These are phyloP conservation scores for Tyria jacobaeae DNA, from an alignment of 2,888 invertebrate species.

Conservation along the genomic window DNA sequence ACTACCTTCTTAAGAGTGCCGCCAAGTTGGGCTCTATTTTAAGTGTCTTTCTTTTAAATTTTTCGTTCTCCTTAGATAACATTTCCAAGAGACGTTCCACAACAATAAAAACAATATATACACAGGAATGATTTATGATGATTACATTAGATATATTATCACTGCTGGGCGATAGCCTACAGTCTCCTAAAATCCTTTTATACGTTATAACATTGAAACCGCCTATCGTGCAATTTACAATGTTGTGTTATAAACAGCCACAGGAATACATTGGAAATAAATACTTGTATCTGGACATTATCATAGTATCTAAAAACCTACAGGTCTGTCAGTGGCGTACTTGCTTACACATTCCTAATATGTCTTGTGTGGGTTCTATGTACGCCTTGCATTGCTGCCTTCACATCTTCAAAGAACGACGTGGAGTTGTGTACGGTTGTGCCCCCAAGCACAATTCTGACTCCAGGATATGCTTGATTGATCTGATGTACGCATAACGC, in stretches of 20 bases:
- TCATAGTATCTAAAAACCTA: background rate
- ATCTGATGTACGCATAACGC: constrained; percentile 94
- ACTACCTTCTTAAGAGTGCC: no score
- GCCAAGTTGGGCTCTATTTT: no score
- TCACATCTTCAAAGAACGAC: constrained; percentile 92
- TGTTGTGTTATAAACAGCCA: no score
- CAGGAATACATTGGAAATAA: background rate
- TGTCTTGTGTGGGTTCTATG: constrained; percentile 88
- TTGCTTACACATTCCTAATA: constrained; percentile 72
- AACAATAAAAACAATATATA: background rate
- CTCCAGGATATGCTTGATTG: constrained; percentile 89
- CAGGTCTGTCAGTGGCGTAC: background rate
- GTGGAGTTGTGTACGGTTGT: constrained; percentile 96
- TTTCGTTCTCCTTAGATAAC: no score
- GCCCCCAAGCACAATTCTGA: constrained; percentile 95
- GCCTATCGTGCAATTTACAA: no score
- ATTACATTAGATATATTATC: background rate
- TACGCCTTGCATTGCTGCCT: constrained; percentile 88
- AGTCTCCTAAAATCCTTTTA: background rate
- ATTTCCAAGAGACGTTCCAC: no score
- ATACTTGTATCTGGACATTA: background rate
- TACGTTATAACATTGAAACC: background rate
- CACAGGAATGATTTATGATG: background rate
- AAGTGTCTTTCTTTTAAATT: no score
- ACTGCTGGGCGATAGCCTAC: no score